Percentiles rank a stretch among this genome's conserved stretches.
Conservation (phyloP, 2,797 vertebrate genomes). For the Spinibarbus caldwelli region DNA sequence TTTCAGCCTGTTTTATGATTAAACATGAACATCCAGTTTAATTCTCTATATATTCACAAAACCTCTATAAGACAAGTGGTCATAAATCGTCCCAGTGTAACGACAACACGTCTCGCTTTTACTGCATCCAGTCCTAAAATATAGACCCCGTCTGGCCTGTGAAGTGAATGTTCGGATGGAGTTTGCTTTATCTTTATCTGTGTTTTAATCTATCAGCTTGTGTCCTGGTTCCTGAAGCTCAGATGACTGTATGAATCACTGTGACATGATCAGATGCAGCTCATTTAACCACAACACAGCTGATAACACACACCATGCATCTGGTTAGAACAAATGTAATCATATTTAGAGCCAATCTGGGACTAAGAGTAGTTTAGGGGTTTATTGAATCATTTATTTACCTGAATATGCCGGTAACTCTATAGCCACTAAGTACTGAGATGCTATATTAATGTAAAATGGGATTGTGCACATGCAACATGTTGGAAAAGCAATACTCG, state of each 20-base stretch:
- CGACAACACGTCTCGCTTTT: background rate
- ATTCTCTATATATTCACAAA: background rate
- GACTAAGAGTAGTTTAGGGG: background rate
- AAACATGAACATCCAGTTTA: background rate
- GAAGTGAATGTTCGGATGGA: background rate
- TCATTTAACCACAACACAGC: background rate
- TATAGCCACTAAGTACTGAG: background rate
- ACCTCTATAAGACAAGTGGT: background rate
- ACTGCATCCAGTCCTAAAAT: slow-evolving; percentile 7
- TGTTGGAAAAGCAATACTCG: background rate
- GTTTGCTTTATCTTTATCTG: background rate
- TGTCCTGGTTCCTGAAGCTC: background rate
- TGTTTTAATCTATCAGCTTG: background rate
- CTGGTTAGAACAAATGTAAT: background rate
- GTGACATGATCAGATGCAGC: background rate
- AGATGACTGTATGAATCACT: background rate
- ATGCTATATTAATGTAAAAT: background rate
- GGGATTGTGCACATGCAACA: background rate
- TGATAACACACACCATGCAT: background rate
- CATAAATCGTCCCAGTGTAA: background rate
- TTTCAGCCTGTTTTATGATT: background rate
- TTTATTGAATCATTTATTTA: background rate
- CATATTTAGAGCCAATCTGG: background rate
- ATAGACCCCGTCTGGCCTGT: background rate
- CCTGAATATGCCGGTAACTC: background rate